Conservation (phyloP, 2,113 vertebrate species). For the Numenius arquata region DNA sequence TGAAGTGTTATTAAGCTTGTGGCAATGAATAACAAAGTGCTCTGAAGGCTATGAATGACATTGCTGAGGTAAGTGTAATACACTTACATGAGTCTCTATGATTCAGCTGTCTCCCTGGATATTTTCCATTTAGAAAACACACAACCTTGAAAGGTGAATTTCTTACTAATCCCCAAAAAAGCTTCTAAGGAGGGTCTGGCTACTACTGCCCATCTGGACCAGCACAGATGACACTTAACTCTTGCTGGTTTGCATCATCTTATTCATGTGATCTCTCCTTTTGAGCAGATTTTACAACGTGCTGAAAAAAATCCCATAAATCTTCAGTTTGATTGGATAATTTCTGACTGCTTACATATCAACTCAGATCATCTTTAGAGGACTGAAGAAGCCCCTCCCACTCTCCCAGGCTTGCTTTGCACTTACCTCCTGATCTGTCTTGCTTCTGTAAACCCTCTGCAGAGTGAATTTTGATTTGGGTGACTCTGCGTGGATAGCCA, state of each 20-base stretch:
- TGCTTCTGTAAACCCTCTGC: slow-evolving; percentile 83
- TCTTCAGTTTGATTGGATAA: background rate
- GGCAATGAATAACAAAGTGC: background rate
- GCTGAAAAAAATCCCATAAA: background rate
- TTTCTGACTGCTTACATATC: background rate
- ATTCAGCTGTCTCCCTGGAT: background rate
- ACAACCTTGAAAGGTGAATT: background rate
- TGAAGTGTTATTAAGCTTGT: background rate
- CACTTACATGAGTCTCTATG: background rate
- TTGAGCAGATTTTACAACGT: background rate
- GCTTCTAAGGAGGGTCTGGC: background rate
- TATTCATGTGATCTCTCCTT: background rate
- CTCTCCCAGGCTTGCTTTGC: background rate
- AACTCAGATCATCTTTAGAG: background rate
- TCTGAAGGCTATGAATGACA: background rate
- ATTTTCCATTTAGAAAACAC: background rate
- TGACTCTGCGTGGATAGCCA: slow-evolving; percentile 85
- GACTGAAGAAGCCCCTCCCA: background rate
- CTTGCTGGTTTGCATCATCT: background rate
- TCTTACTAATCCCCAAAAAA: background rate
- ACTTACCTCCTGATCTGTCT: slow-evolving; percentile 79
- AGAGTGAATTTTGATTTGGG: slow-evolving; percentile 81
- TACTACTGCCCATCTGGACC: background rate
- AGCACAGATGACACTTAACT: background rate
- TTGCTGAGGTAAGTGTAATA: background rate